These are phyloP conservation scores for Drosophila formosana DNA, from an alignment of 2,888 invertebrate species.

Conservation along the genomic window DNA sequence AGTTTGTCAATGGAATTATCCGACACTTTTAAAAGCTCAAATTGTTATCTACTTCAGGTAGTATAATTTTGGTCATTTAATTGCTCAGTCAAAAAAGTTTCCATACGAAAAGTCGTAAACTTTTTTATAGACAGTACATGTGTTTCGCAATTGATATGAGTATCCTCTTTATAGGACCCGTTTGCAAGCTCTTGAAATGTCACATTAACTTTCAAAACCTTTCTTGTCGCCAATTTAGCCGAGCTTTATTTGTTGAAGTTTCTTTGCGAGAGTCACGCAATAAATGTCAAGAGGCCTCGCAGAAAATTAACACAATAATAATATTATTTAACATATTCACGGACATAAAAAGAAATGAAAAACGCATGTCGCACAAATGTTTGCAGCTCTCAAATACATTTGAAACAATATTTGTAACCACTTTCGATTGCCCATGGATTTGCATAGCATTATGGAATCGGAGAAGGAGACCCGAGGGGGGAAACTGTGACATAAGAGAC, in stretches of 20 bases:
- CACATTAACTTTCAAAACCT: slow-evolving; percentile 1
- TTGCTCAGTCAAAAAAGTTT: slow-evolving; percentile 2
- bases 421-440: slow-evolving; percentile 60
- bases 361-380: slow-evolving; percentile 15
- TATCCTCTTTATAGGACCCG: slow-evolving; percentile 5
- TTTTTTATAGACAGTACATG: slow-evolving; percentile 17
- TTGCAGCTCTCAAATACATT: slow-evolving; percentile 17
- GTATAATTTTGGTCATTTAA: slow-evolving; percentile 3
- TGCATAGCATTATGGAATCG: slow-evolving; percentile 39
- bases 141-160: neutral
- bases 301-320: slow-evolving; percentile 29
- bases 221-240: neutral
- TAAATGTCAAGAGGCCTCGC: slow-evolving; percentile 18
- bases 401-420: slow-evolving; percentile 32
- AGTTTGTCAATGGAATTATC: neutral
- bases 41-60: neutral
- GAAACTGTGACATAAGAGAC: slow-evolving; percentile 65
- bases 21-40: neutral
- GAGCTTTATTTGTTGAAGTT: slow-evolving; percentile 1
- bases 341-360: neutral
- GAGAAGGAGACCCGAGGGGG: slow-evolving; percentile 1
- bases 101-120: slow-evolving; percentile 8
- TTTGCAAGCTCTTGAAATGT: neutral
- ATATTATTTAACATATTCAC: slow-evolving; percentile 37
- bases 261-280: slow-evolving; percentile 16